A percentile compares a stretch with the other conserved stretches of the same genome.
Conservation (phyloP, 2,888 invertebrate species). For the Crepidodera aurea region DNA sequence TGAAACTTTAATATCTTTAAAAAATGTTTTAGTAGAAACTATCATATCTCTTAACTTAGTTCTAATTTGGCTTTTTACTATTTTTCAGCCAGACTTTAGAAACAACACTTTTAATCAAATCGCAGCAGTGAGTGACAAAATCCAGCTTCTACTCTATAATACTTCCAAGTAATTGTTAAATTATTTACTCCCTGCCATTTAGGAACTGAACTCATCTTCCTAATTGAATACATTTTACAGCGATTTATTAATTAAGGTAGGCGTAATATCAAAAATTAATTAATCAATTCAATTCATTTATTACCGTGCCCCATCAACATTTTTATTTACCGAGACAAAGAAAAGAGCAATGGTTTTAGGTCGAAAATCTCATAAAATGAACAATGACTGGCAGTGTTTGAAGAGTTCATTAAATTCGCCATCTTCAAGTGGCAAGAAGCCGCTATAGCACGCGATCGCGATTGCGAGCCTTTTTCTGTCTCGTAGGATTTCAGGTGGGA, state of each 20-base stretch:
- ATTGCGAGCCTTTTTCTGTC: not conserved
- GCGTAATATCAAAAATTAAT: not conserved
- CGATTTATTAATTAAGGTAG: not conserved
- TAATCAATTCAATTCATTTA: not conserved
- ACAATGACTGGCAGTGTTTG: conserved; percentile 8
- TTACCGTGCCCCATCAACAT: too few species aligned
- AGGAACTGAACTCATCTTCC: too few species aligned
- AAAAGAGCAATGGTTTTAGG: conserved; percentile 8
- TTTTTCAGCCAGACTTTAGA: too few species aligned
- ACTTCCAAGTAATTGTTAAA: too few species aligned
- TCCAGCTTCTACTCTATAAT: too few species aligned
- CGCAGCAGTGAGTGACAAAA: too few species aligned
- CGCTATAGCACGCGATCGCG: conserved; percentile 1
- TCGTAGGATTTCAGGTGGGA: not conserved
- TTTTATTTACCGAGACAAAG: not conserved
- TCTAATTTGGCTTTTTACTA: too few species aligned
- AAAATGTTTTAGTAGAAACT: too few species aligned
- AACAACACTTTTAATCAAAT: too few species aligned
- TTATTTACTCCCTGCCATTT: too few species aligned
- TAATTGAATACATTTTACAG: not conserved
- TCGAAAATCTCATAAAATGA: conserved; percentile 15
- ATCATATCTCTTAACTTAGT: too few species aligned
- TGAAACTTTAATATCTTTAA: too few species aligned
- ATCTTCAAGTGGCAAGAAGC: not conserved
- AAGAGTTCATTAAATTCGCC: conserved; percentile 15